Conservation (phyloP, 2,888 invertebrate genomes). For the Litoditis marina region DNA sequence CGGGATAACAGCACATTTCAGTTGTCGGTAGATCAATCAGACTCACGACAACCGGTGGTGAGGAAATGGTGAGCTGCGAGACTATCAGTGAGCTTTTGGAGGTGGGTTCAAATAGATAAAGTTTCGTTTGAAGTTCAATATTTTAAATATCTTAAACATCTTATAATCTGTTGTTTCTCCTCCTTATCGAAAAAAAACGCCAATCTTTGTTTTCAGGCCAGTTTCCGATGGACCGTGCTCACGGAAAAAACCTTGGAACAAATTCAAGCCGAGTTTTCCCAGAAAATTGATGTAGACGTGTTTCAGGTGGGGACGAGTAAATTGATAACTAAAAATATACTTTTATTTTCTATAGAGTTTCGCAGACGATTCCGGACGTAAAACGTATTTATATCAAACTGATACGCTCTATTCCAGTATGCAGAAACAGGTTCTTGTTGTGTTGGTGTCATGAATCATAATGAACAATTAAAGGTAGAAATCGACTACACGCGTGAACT, state of each 20-base stretch:
- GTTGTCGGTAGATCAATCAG: slow-evolving; percentile 33
- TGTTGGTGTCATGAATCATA: too few species aligned
- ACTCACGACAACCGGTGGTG: slow-evolving; percentile 23
- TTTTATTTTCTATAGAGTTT: too few species aligned
- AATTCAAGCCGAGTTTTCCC: slow-evolving; percentile 26
- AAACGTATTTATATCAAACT: too few species aligned
- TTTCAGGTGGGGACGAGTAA: slow-evolving; percentile 18
- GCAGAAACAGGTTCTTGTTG: too few species aligned
- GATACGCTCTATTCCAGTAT: too few species aligned
- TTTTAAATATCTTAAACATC: background rate
- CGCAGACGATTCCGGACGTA: too few species aligned
- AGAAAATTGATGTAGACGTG: slow-evolving; percentile 20
- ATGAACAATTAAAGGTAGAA: too few species aligned
- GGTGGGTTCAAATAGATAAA: too few species aligned
- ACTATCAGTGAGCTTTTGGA: slow-evolving; percentile 22
- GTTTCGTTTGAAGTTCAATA: too few species aligned
- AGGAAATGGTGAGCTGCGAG: slow-evolving; percentile 22
- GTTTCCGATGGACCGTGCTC: slow-evolving; percentile 39
- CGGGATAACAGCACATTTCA: slow-evolving; percentile 16
- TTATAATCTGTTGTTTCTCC: too few species aligned
- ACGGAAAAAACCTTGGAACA: slow-evolving; percentile 20
- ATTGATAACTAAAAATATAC: background rate
- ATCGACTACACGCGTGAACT: slow-evolving; percentile 36
- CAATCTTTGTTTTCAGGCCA: slow-evolving; percentile 26
- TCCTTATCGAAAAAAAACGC: too few species aligned